Evolutionary conservation across 1,140 invertebrate species (phyloP).

Genomic region (Argopecten irradians): DNA sequence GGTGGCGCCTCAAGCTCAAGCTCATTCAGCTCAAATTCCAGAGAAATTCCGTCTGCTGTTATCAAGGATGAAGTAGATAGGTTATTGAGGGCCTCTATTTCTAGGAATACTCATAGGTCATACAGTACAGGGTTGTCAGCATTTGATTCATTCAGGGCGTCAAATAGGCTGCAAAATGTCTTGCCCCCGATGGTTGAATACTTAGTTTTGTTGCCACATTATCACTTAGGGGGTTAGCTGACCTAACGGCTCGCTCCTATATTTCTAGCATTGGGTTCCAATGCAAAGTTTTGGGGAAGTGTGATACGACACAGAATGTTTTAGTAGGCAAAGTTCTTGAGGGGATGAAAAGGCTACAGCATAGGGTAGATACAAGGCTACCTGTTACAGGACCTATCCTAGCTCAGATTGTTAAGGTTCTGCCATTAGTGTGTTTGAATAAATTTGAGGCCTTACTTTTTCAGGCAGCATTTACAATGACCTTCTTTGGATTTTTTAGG

Average conservation of each 20-base stretch:
- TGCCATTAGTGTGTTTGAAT: not conserved
- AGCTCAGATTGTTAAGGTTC: not conserved
- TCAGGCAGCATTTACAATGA: conserved; percentile 7
- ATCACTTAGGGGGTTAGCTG: not conserved
- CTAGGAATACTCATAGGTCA: not conserved
- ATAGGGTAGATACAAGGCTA: not conserved
- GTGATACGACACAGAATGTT: conserved; percentile 32
- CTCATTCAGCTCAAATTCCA: conserved; percentile 25
- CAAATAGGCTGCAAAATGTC: not conserved
- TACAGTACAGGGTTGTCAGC: not conserved
- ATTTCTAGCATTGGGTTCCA: conserved; percentile 29
- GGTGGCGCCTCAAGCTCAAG: conserved; percentile 24
- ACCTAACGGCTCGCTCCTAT: conserved; percentile 26
- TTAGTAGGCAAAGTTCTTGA: conserved; percentile 31
- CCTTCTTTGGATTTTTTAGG: conserved; percentile 27
- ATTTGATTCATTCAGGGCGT: not conserved
- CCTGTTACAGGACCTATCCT: conserved; percentile 33
- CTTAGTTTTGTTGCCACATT: conserved; percentile 37
- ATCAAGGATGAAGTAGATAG: conserved; percentile 28
- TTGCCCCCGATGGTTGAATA: conserved; percentile 30
- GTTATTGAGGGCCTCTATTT: conserved; percentile 29
- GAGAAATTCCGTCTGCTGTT: conserved; percentile 23
- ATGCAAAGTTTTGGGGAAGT: not conserved
- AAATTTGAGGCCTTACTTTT: conserved; percentile 36
- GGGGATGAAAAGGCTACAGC: conserved; percentile 20